Base-by-base conservation (phyloP, 2,888 invertebrate genomes). In the Mythimna impura region DNA sequence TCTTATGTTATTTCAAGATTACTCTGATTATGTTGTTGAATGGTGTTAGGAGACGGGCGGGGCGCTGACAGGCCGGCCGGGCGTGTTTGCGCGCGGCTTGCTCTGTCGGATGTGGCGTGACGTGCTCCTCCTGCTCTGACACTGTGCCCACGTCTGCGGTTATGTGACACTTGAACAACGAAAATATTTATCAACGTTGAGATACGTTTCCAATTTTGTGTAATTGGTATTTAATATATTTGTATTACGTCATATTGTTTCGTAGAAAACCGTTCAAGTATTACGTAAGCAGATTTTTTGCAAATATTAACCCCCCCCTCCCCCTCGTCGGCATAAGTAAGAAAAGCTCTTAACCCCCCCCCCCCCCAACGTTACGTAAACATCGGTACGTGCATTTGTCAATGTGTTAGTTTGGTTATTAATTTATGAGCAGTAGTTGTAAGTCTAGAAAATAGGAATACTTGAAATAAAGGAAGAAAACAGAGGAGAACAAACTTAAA, bases 131-230 rank as follows among this genome's bases (percentile, higher is more conserved):
- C 20, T 3, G 65, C 55, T 36, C 36, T 43, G 30, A 47, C 60
- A 50, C 36, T 73, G 62, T 73, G 43, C 36, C 14, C 14, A 71
- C 58, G n/a, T 25, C 65, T n/a, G 36, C 54, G 47, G 22, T 52
- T 61, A 30, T 67, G 68, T 65, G 71, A 69, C 60, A 55, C 40
- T 65, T 65, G 36, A 61, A 65, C 20, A 30, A 61, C 20, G 30
- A 71, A 54, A 68, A 82, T 66, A 58, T 82, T 80, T 71, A 66
- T 40, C 52, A 47, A 67, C 34, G n/a, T 60, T 64, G n/a, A 25
- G n/a, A 50, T 25, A 34, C n/a, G 1, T 25, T 25, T 58, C 60
- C 54, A 36, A 79, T 73, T 55, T 61, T 7, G n/a, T 30, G 22
- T 61, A 78, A 54, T 43, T 69, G 34, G 22, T 47, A 22, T 50